Evolutionary conservation across 1,140 invertebrate species (phyloP).

Genomic region (Fragariocoptes setiger): DNA sequence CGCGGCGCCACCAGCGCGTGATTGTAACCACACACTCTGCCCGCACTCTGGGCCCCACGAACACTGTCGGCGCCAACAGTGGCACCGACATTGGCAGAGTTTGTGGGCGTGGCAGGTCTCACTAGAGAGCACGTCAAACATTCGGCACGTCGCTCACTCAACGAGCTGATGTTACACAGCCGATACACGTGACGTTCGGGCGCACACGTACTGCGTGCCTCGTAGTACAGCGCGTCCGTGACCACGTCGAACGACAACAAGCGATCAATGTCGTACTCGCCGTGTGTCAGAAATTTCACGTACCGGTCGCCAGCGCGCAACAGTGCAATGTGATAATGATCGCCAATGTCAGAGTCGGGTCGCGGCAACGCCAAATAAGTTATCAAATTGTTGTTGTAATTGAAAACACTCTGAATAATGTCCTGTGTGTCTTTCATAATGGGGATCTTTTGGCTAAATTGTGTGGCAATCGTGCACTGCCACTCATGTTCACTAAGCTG

Average conservation of each 20-base stretch:
- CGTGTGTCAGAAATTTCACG: slow-evolving; percentile 3
- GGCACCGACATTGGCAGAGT: slow-evolving; percentile 50
- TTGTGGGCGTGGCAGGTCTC: slow-evolving; percentile 28
- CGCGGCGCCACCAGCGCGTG: background rate
- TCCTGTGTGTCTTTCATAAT: background rate
- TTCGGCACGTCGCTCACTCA: slow-evolving; percentile 23
- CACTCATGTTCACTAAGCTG: background rate
- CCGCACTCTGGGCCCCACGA: slow-evolving; percentile 17
- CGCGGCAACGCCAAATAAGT: background rate
- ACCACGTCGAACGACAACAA: slow-evolving; percentile 1
- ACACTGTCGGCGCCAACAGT: slow-evolving; percentile 38
- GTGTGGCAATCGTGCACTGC: background rate
- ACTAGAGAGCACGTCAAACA: slow-evolving; percentile 19
- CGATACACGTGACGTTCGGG: background rate
- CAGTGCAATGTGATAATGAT: background rate
- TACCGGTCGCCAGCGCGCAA: background rate
- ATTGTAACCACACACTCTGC: background rate
- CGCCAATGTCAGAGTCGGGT: background rate
- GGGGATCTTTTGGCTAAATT: background rate
- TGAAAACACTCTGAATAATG: background rate
- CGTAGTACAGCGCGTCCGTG: slow-evolving; percentile 3
- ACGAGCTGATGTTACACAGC: background rate
- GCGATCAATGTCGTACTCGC: slow-evolving; percentile 3
- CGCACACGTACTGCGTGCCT: background rate
- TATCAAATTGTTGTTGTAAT: background rate